Conservation (phyloP, 2,888 invertebrate species). For the Euplexia lucipara region DNA sequence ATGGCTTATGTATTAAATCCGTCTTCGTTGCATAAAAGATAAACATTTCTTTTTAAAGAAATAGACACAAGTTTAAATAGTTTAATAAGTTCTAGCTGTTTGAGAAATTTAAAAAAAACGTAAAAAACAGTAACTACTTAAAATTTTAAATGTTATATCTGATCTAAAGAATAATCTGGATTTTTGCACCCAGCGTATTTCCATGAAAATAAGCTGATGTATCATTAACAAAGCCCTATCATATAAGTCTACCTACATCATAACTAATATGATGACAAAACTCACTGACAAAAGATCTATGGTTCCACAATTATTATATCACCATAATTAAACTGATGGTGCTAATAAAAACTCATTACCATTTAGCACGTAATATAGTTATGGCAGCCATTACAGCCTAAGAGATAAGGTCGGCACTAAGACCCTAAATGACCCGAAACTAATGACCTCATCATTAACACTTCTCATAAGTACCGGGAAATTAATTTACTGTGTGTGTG, state of each 20-base stretch:
- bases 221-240: constrained; percentile 9
- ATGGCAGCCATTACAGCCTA: constrained; percentile 50
- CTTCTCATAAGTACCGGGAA: constrained; percentile 64
- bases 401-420: constrained; percentile 58
- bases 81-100: no score
- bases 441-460: constrained; percentile 72
- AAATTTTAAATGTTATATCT: no score
- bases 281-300: constrained; percentile 22
- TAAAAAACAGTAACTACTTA: no score
- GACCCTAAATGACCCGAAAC: constrained; percentile 68
- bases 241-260: neutral
- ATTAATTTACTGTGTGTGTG: constrained; percentile 61
- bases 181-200: no score
- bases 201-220: no score
- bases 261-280: neutral
- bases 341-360: constrained; percentile 53
- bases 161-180: no score
- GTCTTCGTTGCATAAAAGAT: no score
- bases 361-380: constrained; percentile 58
- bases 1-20: no score
- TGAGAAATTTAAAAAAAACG: no score
- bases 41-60: no score
- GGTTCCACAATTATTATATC: constrained; percentile 1
- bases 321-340: constrained; percentile 40
- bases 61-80: no score